phyloP scores from a whole-genome alignment of 2,888 invertebrate species.

The Pherbina coryleti region DNA sequence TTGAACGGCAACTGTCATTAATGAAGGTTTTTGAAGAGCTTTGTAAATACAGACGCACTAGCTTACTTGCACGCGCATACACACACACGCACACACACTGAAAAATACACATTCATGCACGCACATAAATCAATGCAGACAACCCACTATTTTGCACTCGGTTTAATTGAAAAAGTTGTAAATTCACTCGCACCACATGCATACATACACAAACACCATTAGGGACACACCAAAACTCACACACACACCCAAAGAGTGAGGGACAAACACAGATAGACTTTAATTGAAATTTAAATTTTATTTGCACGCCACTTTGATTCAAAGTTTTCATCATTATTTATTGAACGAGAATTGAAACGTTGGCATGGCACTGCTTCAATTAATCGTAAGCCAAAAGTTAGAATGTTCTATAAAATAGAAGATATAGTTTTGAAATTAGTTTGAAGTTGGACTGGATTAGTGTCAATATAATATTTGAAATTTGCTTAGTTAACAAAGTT shows the following conservation, averaged over 20 bases:
- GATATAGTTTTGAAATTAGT: too few species aligned
- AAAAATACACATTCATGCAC: background rate
- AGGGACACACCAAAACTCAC: background rate
- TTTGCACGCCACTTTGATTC: conserved; percentile 30
- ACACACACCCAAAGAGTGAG: background rate
- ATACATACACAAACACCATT: background rate
- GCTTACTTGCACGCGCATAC: background rate
- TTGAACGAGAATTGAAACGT: too few species aligned
- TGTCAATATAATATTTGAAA: too few species aligned
- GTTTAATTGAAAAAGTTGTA: conserved; percentile 27
- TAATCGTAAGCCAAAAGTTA: too few species aligned
- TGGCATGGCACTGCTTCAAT: background rate
- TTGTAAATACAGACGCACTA: background rate
- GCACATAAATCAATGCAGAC: background rate
- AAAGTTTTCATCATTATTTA: conserved; percentile 6
- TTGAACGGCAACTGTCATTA: conserved; percentile 6
- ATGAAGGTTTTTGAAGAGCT: conserved; percentile 33
- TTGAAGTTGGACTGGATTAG: too few species aligned
- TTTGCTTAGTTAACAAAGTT: too few species aligned
- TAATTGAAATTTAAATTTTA: conserved; percentile 34
- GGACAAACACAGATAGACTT: background rate
- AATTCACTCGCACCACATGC: background rate
- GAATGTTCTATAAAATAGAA: too few species aligned
- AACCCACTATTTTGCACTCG: background rate
- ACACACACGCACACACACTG: background rate